phyloP scores from a whole-genome alignment of 1,140 invertebrate species.

The Agraylea sexmaculata region DNA sequence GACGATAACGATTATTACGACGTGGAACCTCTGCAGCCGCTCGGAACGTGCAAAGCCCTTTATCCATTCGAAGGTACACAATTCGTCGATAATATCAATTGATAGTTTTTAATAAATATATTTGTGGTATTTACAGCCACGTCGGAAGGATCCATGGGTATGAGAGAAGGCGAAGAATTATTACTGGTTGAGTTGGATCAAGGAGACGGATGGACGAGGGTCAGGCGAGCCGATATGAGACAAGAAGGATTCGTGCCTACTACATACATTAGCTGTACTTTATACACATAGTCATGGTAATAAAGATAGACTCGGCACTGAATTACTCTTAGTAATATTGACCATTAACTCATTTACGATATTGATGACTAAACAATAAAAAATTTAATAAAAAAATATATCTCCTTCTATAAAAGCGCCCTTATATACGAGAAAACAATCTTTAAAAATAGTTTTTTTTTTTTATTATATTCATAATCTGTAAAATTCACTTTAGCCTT shows the following conservation, averaged over 20 bases:
- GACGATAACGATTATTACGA: conserved; percentile 42
- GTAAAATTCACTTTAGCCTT: too few relatives aligned
- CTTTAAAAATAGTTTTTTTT: too few relatives aligned
- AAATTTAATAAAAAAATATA: too few relatives aligned
- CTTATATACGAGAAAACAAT: too few relatives aligned
- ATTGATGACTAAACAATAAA: too few relatives aligned
- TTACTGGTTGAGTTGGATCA: conserved; percentile 93
- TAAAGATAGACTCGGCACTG: too few relatives aligned
- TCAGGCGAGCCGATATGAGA: conserved; percentile 56
- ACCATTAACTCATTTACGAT: too few relatives aligned
- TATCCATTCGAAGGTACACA: conserved; percentile 90
- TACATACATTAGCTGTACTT: conserved; percentile 81
- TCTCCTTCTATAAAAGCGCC: too few relatives aligned
- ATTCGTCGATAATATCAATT: too few relatives aligned
- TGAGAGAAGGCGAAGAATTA: conserved; percentile 89
- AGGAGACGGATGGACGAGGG: conserved; percentile 97
- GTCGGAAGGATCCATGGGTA: conserved; percentile 91
- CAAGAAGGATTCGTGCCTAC: conserved; percentile 97
- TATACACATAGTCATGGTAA: conserved; percentile 39
- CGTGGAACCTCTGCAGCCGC: conserved; percentile 62
- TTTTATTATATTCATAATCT: too few relatives aligned
- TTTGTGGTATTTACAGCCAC: conserved; percentile 51
- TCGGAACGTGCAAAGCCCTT: conserved; percentile 82
- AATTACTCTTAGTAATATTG: too few relatives aligned
- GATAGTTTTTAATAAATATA: too few relatives aligned